Evolutionary conservation across 2,113 vertebrate species (phyloP).

Genomic region (Archilochus colubris): DNA sequence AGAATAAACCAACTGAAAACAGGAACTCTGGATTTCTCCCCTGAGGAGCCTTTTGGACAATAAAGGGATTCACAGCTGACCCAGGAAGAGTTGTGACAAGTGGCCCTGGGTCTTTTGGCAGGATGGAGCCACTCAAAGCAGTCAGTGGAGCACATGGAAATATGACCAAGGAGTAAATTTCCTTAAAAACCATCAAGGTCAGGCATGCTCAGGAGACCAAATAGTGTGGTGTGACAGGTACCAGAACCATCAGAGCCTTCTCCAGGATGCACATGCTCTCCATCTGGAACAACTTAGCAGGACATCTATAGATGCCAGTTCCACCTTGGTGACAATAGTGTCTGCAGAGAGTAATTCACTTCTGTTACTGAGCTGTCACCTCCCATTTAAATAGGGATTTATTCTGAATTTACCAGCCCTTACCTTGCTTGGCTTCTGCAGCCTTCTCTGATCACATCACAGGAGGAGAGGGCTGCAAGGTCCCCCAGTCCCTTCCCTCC

Average conservation of each 20-base stretch:
- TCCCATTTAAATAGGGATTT: rapidly evolving
- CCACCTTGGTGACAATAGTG: not conserved
- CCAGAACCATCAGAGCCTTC: not conserved
- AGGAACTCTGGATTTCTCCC: not conserved
- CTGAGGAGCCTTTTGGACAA: not conserved
- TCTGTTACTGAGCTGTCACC: rapidly evolving
- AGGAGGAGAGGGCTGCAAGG: rapidly evolving
- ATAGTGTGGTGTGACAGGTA: rapidly evolving
- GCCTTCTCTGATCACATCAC: not conserved
- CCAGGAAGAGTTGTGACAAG: not conserved
- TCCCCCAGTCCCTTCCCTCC: not conserved
- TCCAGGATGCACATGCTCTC: rapidly evolving
- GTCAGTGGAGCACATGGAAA: not conserved
- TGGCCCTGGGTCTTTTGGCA: not conserved
- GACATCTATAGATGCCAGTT: not conserved
- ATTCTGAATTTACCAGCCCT: not conserved
- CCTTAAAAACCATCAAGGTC: not conserved
- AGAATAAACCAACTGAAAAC: not conserved
- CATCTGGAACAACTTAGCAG: not conserved
- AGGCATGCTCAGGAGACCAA: not conserved
- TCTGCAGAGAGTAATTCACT: not conserved
- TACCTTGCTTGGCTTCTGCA: not conserved
- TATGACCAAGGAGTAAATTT: not conserved
- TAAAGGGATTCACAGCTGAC: not conserved
- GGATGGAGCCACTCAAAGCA: not conserved